Conservation (phyloP, 1,140 invertebrate genomes). For the Drosophila cardini region DNA sequence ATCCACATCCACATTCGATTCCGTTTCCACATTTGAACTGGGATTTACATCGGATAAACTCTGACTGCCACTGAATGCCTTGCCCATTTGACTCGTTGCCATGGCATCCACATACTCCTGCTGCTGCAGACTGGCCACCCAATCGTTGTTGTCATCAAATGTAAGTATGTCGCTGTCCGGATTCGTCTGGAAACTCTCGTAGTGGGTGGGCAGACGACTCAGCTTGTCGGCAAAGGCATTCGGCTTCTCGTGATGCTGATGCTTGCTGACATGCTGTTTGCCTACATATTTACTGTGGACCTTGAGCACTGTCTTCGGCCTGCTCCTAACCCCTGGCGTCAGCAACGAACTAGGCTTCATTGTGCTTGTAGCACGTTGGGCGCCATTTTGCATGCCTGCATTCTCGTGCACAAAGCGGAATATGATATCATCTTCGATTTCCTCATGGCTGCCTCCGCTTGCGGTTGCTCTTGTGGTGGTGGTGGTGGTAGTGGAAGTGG, state of each 20-base stretch:
- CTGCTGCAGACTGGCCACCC: conserved; percentile 67
- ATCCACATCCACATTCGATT: conserved; percentile 27
- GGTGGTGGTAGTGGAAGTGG: conserved; percentile 29
- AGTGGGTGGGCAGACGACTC: conserved; percentile 75
- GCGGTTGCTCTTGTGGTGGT: conserved; percentile 11
- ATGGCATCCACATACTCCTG: conserved; percentile 65
- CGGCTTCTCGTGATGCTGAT: conserved; percentile 66
- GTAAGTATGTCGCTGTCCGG: conserved; percentile 77
- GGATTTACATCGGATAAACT: conserved; percentile 1
- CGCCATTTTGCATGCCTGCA: conserved; percentile 25
- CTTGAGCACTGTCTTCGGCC: conserved; percentile 18
- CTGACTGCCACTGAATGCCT: not conserved
- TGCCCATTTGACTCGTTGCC: conserved; percentile 43
- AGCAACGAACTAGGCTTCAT: not conserved
- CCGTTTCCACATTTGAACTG: conserved; percentile 7
- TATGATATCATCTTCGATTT: conserved; percentile 80
- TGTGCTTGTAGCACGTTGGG: conserved; percentile 13
- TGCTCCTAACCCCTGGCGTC: conserved; percentile 44
- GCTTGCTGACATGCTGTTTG: conserved; percentile 59
- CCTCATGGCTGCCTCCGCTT: conserved; percentile 56
- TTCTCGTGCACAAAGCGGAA: conserved; percentile 68
- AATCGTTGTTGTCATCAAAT: conserved; percentile 73
- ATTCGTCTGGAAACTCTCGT: conserved; percentile 81
- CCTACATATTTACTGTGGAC: conserved; percentile 8
- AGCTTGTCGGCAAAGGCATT: conserved; percentile 65